Base-by-base conservation (phyloP, 1,140 invertebrate species). In the Andricus grossulariae region DNA sequence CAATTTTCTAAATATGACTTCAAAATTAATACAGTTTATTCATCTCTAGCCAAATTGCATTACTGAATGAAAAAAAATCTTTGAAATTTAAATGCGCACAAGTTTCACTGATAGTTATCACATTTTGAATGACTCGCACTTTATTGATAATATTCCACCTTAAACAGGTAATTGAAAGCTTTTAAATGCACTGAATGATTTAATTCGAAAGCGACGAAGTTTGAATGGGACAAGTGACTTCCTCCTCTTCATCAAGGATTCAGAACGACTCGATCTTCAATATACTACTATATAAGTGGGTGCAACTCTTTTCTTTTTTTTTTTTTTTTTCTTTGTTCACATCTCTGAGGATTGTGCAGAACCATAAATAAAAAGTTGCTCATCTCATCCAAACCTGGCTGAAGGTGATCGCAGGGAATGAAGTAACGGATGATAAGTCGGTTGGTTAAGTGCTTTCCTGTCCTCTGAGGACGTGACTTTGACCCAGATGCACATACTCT, bases 401-500 rank as follows among this genome's bases (percentile, higher is more conserved):
- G 84, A 74, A 84, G 83, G 82, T 82, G 82, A 87, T 88, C 84
- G 78, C 51, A 78, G 77, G 54, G 76, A 78, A 82, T 81, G 77
- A 78, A 78, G 81, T 80, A 73, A 83, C 60, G 74, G 81, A 84
- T 80, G 82, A 87, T 85, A 89, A 81, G 81, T 83, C 82, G 82
- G 77, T 83, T 80, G 83, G 3, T 84, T 84, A 86, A 88, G 79
- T 86, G 82, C 84, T 85, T 87, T 90, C 87, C 87, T 87, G 87
- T 87, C 84, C 85, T 84, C 72, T 82, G 88, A 90, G 90, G 89
- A 91, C 90, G 84, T 84, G 90, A 91, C 90, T 91, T 91, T 91
- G 90, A 91, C 90, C 90, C 81, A 91, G 85, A 89, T 91, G 76
- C 16, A 72, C 60, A 82, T 79, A 83, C 82, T 83, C 80, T 83